Evolutionary conservation across 2,888 invertebrate species (phyloP).

Genomic region (Melanotus villosus): DNA sequence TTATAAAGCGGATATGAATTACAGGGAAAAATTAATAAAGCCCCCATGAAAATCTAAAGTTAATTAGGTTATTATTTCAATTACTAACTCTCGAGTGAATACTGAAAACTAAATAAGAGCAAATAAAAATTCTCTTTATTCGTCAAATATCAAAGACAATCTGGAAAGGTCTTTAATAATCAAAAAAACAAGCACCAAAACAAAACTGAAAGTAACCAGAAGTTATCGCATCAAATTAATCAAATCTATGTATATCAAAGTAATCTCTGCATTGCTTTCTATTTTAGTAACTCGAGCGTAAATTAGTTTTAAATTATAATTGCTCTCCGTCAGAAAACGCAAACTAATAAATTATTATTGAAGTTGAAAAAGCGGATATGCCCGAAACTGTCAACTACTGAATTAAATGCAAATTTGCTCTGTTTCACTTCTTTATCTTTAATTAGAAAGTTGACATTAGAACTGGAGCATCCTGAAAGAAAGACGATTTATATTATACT

Average conservation of each 20-base stretch:
- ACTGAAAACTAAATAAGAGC: too few species aligned
- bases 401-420: not conserved
- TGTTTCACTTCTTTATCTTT: conserved; percentile 2
- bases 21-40: not conserved
- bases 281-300: conserved; percentile 5
- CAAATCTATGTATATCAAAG: not conserved
- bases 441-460: conserved; percentile 22
- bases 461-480: conserved; percentile 15
- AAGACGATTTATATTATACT: not conserved
- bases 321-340: not conserved
- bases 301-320: conserved; percentile 13
- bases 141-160: too few species aligned
- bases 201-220: not conserved
- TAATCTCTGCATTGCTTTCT: not conserved
- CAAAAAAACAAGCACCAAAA: too few species aligned
- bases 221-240: not conserved
- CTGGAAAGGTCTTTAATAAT: too few species aligned
- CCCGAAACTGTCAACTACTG: not conserved
- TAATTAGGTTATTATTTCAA: too few species aligned
- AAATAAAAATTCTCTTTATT: too few species aligned
- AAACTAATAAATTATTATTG: not conserved
- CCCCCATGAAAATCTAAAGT: too few species aligned
- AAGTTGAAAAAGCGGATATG: conserved; percentile 3
- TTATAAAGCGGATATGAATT: not conserved
- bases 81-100: too few species aligned